Evolutionary conservation across 2,888 invertebrate species (phyloP).

Genomic region (Dryocosmus kuriphilus): DNA sequence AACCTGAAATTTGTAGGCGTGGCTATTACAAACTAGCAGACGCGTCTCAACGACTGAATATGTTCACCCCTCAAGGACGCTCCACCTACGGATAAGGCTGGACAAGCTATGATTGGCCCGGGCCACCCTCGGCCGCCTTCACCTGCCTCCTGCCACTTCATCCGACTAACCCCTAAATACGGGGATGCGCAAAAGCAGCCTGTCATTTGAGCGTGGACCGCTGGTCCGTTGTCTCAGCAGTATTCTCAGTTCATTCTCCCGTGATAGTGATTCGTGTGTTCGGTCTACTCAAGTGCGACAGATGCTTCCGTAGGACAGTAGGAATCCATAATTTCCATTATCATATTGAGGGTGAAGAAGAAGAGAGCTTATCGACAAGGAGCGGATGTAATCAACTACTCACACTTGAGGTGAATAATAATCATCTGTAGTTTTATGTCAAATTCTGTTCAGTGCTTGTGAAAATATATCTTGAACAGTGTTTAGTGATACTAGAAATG

Average conservation of each 20-base stretch:
- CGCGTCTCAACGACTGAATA: slow-evolving; percentile 76
- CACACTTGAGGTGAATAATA: neutral
- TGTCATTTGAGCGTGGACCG: slow-evolving; percentile 75
- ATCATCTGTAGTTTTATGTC: neutral
- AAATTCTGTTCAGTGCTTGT: neutral
- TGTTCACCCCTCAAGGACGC: slow-evolving; percentile 73
- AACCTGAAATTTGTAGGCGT: slow-evolving; percentile 78
- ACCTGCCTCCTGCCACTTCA: slow-evolving; percentile 69
- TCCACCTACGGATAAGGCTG: slow-evolving; percentile 71
- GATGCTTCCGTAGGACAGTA: neutral
- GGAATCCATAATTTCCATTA: neutral
- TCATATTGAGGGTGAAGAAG: neutral
- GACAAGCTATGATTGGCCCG: slow-evolving; percentile 71
- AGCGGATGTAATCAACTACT: neutral
- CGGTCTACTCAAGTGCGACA: slow-evolving; percentile 9
- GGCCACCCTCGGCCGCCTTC: slow-evolving; percentile 74
- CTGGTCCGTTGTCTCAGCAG: slow-evolving; percentile 58
- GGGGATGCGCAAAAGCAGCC: slow-evolving; percentile 67
- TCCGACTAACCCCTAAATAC: slow-evolving; percentile 74
- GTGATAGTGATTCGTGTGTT: slow-evolving; percentile 22
- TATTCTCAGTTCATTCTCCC: slow-evolving; percentile 4
- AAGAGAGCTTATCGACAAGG: neutral
- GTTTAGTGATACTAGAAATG: neutral
- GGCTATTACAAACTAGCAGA: slow-evolving; percentile 74
- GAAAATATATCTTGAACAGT: neutral